Base-by-base conservation (phyloP, 1,140 invertebrate genomes). In the Ctenoplectra terminalis region DNA sequence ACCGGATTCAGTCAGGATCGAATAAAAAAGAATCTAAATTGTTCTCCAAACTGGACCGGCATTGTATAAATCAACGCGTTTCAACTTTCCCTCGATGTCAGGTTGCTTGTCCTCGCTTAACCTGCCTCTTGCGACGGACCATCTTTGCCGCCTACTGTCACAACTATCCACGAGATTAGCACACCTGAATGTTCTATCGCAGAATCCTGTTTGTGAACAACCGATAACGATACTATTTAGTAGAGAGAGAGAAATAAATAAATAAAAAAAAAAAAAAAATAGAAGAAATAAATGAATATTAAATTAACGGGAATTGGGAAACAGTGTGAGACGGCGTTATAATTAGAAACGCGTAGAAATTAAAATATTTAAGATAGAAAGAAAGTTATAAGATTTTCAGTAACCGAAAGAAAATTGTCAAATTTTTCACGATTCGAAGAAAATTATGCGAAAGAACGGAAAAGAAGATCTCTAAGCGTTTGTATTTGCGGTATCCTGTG, bases 61-160 rank as follows among this genome's bases (percentile, higher is more conserved):
- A 86, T 82, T 82, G 81, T 71, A 26, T 31, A 76, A 64, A 50
- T 54, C 70, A 74, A 70, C 52, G 31, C 20, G 46, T 52, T 72
- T 60, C 75, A 72, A 85, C 85, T 87, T 87, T 86, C 71, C 82
- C 85, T 83, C 81, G 84, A 66, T 46, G 66, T 67, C 84, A 58
- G 79, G 56, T 77, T 69, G 67, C 37, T 50, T 60, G 71, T 81
- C 26, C 66, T 77, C 73, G 31, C 17, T 58, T 43, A 86, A 86
- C 73, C 60, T 81, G 81, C 23, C 54, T 69, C 70, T 67, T 2
- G 63, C 31, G 17, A 56, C 78, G 67, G 46, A 29, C 81, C 80
- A 86, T 87, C 86, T 81, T 75, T 78, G 46, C 46, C 84, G 76
- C 84, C 76, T 83, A 83, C 86, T 64, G 73, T 86, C 75, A 74